Evolutionary conservation across 2,113 vertebrate genomes (phyloP).

Genomic region (Notechis scutatus): DNA sequence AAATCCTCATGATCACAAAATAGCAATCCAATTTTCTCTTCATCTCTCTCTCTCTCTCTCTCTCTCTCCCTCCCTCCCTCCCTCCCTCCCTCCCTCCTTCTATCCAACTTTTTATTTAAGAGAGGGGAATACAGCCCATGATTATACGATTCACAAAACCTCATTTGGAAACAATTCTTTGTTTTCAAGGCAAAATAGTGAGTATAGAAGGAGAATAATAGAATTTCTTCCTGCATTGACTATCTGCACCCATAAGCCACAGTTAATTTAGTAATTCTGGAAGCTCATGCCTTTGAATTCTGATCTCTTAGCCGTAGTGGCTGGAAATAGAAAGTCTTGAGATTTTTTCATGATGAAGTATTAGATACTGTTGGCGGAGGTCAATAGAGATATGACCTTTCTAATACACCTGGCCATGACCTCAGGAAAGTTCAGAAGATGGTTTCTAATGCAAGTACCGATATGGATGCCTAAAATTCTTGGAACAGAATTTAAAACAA

Average conservation of each 20-base stretch:
- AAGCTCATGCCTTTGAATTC: constrained; percentile 37
- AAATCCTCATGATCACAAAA: neutral
- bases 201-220: neutral
- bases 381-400: neutral
- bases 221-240: neutral
- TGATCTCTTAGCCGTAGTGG: constrained; percentile 31
- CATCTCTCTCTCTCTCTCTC: neutral
- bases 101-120: neutral
- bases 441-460: constrained; percentile 8
- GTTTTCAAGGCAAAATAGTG: neutral
- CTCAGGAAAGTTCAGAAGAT: constrained; percentile 19
- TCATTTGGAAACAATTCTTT: neutral
- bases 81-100: neutral
- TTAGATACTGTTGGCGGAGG: constrained; percentile 36
- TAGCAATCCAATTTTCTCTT: neutral
- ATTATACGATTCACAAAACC: neutral
- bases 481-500: constrained; percentile 2
- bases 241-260: constrained; percentile 31
- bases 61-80: no score
- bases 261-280: constrained; percentile 42
- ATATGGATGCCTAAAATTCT: constrained; percentile 5
- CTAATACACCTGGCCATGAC: constrained; percentile 21
- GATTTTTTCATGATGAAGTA: constrained; percentile 28
- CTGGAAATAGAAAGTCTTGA: constrained; percentile 35
- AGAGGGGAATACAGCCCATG: neutral